A percentile compares a stretch with the other conserved stretches of the same genome.
These are phyloP conservation scores for Cryptocheilus praepositus DNA, from an alignment of 2,888 invertebrate genomes.

Conservation along the genomic window DNA sequence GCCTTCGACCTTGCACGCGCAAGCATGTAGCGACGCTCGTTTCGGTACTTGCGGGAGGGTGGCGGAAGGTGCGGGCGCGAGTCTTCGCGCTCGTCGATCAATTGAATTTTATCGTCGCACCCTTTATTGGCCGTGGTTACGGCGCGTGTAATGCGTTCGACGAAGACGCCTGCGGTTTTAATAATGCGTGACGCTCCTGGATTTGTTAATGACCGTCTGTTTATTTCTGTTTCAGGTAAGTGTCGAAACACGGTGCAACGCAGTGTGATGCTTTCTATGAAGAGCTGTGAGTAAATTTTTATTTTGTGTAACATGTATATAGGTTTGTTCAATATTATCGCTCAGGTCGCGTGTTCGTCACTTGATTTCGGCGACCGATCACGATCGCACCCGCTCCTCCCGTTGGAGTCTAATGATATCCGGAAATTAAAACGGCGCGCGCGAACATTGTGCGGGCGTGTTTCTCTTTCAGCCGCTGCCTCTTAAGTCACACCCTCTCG, in stretches of 20 bases:
- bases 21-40: neutral
- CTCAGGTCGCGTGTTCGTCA: too few relatives aligned
- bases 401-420: slow-evolving; percentile 60
- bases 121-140: slow-evolving; percentile 48
- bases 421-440: slow-evolving; percentile 66
- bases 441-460: slow-evolving; percentile 29
- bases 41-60: neutral
- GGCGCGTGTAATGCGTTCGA: too few relatives aligned
- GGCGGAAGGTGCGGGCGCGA: too few relatives aligned
- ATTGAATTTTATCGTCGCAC: slow-evolving; percentile 63
- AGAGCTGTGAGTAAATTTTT: slow-evolving; percentile 44
- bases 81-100: slow-evolving; percentile 35
- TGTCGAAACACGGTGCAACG: slow-evolving; percentile 25
- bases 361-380: too few relatives aligned
- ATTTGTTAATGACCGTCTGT: neutral
- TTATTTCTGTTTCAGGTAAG: slow-evolving; percentile 65
- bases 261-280: slow-evolving; percentile 9
- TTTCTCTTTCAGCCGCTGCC: slow-evolving; percentile 22
- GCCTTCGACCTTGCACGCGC: slow-evolving; percentile 12
- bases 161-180: too few relatives aligned
- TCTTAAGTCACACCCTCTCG: slow-evolving; percentile 25
- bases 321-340: neutral
- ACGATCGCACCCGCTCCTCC: slow-evolving; percentile 9
- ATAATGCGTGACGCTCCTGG: too few relatives aligned
- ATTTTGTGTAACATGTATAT: slow-evolving; percentile 21